These are phyloP conservation scores for Palloptera scutellata DNA, from an alignment of 2,888 invertebrate species.

Conservation along the genomic window DNA sequence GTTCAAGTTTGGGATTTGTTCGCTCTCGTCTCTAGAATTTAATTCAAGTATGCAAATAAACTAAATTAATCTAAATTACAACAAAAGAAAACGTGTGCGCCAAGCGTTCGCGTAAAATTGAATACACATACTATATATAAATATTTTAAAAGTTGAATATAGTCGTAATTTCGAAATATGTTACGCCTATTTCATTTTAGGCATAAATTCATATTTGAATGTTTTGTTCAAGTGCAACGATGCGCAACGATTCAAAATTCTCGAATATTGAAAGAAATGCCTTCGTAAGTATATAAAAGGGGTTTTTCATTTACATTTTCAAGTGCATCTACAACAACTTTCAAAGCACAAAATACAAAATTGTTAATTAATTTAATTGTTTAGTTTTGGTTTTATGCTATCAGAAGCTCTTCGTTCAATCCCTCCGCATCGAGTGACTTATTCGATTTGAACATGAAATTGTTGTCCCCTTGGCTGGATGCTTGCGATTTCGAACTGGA, in stretches of 20 bases:
- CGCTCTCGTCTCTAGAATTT: no score
- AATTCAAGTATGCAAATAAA: constrained; percentile 7
- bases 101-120: constrained; percentile 20
- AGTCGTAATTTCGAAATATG: no score
- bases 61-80: constrained; percentile 18
- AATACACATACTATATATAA: not conserved
- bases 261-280: not conserved
- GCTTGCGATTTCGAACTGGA: constrained; percentile 62
- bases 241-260: no score
- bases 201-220: not conserved
- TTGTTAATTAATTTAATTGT: not conserved
- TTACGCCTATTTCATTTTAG: not conserved
- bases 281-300: no score
- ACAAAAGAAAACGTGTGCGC: constrained; percentile 25
- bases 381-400: constrained; percentile 11
- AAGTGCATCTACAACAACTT: no score
- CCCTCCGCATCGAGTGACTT: constrained; percentile 56
- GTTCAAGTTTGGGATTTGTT: no score
- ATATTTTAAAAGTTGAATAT: no score
- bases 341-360: not conserved
- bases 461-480: constrained; percentile 55
- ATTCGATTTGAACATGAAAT: constrained; percentile 53
- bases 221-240: not conserved
- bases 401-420: constrained; percentile 35
- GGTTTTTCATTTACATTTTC: no score